phyloP scores from a whole-genome alignment of 1,140 invertebrate species.

The Venustaconcha ellipsiformis region DNA sequence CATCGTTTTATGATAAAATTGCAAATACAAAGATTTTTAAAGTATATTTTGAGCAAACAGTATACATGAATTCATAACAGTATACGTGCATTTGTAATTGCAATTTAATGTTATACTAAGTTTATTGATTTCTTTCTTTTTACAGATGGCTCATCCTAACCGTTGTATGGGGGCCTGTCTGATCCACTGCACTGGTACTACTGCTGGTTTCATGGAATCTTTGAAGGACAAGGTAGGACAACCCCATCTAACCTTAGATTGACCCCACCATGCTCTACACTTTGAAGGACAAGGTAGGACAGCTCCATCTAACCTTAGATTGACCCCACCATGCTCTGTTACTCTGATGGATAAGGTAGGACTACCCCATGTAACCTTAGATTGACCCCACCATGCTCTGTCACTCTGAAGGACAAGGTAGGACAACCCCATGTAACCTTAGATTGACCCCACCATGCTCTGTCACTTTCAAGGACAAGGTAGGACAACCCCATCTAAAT shows the following conservation, averaged over 20 bases:
- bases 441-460: no score
- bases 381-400: no score
- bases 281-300: constrained; percentile 82
- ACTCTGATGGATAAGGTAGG: constrained; percentile 83
- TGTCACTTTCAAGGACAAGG: constrained; percentile 85
- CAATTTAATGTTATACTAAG: background rate
- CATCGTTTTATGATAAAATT: no score
- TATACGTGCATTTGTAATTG: no score
- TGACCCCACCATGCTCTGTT: no score
- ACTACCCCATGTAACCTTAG: no score
- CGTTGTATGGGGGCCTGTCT: constrained; percentile 83
- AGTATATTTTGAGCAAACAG: no score
- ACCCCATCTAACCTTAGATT: no score
- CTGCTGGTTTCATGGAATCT: constrained; percentile 87
- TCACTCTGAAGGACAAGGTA: constrained; percentile 86
- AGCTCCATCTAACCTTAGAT: no score
- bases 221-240: constrained; percentile 82
- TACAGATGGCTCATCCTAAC: constrained; percentile 72
- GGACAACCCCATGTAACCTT: no score
- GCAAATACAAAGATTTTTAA: no score
- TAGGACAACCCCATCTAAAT: constrained; percentile 48
- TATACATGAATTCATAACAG: no score
- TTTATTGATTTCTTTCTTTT: constrained; percentile 9
- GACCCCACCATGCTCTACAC: constrained; percentile 49
- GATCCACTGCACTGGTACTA: constrained; percentile 89